Conservation (phyloP, 2,888 invertebrate species). For the Drosophila pseudotakahashii region DNA sequence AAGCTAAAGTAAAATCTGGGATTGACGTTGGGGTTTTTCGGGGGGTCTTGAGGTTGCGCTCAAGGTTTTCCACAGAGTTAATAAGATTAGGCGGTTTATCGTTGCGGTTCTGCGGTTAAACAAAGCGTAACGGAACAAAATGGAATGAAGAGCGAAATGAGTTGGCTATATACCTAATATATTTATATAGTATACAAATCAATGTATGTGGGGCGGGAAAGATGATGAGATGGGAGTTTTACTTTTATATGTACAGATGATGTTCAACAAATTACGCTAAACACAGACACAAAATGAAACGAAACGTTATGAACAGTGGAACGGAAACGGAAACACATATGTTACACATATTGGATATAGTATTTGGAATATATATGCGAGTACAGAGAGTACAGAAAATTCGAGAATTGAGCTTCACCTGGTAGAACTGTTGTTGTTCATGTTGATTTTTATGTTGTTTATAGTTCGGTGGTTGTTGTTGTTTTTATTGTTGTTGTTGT, state of each 20-base stretch:
- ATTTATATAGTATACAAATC: conserved; percentile 13
- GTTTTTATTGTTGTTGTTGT: conserved; percentile 29
- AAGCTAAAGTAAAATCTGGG: conserved; percentile 6
- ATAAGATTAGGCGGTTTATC: conserved; percentile 48
- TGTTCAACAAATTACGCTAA: conserved; percentile 25
- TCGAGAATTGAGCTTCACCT: conserved; percentile 80
- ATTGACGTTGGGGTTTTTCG: conserved; percentile 18
- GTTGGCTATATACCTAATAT: conserved; percentile 6
- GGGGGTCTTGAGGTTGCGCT: conserved; percentile 9
- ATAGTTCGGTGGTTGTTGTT: conserved; percentile 45
- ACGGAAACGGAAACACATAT: conserved; percentile 44
- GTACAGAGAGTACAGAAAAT: conserved; percentile 57
- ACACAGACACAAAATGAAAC: conserved; percentile 32
- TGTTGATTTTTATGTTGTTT: conserved; percentile 44
- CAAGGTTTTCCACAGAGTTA: conserved; percentile 27
- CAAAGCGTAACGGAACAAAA: conserved; percentile 12
- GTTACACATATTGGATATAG: conserved; percentile 35
- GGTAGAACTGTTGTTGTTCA: conserved; percentile 80
- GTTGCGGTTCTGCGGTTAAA: conserved; percentile 29
- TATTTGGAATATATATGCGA: conserved; percentile 37
- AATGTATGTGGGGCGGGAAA: neutral
- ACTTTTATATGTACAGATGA: conserved; percentile 28
- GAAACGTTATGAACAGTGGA: conserved; percentile 50
- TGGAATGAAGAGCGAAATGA: conserved; percentile 11
- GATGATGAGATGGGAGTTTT: conserved; percentile 17